Base-by-base conservation (phyloP, 2,797 vertebrate species). In the Xenentodon cancila region DNA sequence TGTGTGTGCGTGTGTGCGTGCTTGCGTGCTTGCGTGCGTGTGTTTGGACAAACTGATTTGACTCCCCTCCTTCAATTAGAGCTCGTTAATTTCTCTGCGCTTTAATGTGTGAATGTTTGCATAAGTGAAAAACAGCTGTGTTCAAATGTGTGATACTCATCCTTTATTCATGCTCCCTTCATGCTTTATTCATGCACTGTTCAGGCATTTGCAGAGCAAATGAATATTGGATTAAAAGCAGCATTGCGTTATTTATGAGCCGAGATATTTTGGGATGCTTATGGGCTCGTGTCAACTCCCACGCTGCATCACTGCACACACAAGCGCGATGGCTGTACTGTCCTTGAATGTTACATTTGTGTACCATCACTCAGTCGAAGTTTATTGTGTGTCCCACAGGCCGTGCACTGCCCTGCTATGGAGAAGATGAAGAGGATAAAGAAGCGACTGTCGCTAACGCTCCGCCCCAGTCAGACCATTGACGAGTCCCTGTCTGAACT, bases 371-470 rank as follows among this genome's bases (percentile, higher is more conserved):
- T 48, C n/a, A 49, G 18, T 47, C 8, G 20, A 17, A 21, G 21
- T 42, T 25, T 1, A 64, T 43, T 8, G 0, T 25, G 50, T 58
- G 6, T 78, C 48, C 64, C 8, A 0, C 84, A 89, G 88, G 80
- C 75, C 27, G 64, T 13, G 30, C 60, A 22, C 58, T 47, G 74
- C 81, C 59, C 77, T 49, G 73, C 60, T 73, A 93, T 91, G 89
- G 93, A 93, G 92, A 98, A 94, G 91, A 99, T 99, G 97, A 99
- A 99, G 94, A 95, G 95, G 91, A 96, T 99, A 78, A 98, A 97
- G 92, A 96, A 96, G 86, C 96, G 97, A 65, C 94, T 98, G 73
- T 99, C 97, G 22, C 92, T 99, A 87, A 99, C 97, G 0, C 94
- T 99, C 64, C 95, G 97, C 59, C 94, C 97, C 85, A 99, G 97